Evolutionary conservation across 2,888 invertebrate species (phyloP).

Genomic region (Drosophila macrospina): DNA sequence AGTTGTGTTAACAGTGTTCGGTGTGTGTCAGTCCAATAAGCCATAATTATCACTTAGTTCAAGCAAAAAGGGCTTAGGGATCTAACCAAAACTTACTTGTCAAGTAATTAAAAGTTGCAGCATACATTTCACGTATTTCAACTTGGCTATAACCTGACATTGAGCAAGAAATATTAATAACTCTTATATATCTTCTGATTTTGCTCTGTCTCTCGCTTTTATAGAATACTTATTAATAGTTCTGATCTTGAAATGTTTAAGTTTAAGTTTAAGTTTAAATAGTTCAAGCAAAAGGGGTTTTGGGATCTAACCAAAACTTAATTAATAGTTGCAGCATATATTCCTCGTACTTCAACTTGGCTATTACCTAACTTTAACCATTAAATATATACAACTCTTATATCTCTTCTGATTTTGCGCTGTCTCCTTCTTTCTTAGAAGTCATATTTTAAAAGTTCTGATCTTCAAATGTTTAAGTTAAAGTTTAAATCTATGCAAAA

Average conservation of each 20-base stretch:
- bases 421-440: too few relatives aligned
- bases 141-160: background rate
- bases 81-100: conserved; percentile 9
- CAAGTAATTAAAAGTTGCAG: conserved; percentile 14
- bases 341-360: too few relatives aligned
- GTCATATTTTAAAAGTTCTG: too few relatives aligned
- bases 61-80: conserved; percentile 16
- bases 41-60: conserved; percentile 37
- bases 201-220: background rate
- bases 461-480: too few relatives aligned
- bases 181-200: background rate
- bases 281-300: conserved; percentile 23
- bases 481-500: too few relatives aligned
- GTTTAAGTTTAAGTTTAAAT: too few relatives aligned
- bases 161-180: too few relatives aligned
- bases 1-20: background rate
- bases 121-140: background rate
- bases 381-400: background rate
- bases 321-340: too few relatives aligned
- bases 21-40: conserved; percentile 21
- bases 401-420: background rate
- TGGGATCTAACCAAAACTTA: too few relatives aligned
- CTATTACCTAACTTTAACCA: too few relatives aligned
- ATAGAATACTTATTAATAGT: too few relatives aligned
- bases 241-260: too few relatives aligned